Evolutionary conservation across 2,113 vertebrate species (phyloP), one percentile per base, ranked within the genome.

Genomic region (Prionailurus viverrinus): DNA sequence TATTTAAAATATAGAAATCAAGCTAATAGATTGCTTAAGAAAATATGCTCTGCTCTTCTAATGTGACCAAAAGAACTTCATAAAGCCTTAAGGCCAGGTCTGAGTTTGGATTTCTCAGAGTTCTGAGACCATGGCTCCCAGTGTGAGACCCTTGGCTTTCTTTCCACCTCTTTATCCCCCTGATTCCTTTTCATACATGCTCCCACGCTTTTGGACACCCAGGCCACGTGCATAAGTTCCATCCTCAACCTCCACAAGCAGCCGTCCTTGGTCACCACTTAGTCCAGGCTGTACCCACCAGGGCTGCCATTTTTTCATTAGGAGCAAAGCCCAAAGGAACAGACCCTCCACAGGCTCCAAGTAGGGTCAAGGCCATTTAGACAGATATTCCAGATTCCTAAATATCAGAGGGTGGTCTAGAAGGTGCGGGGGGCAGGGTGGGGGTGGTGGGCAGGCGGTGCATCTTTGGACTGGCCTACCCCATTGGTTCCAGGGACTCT

Each of bases 61-160:
- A 27, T 1, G 5, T 18, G 29, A 86, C 76, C 71, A 93, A 85
- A 0, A 97, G 13, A 91, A 85, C 45, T 76, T 53, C 16, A 13
- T 53, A 81, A 88, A 65, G 61, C 12, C 31, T 45, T 79, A 48
- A 79, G 36, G 27, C 9, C 39, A 91, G 4, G 12, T 79, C 14
- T 85, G 21, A 81, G 23, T 92, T 97, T 71, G 79, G 73, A 89
- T 78, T 76, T 78, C 81, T 91, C 36, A 89, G 81, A 53, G 31
- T 74, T 66, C 39, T 92, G 27, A 63, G 21, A 55, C 39, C 19
- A 36, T 1, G 1, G 10, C 1, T 84, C 39, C 41, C n/a, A 2
- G 18, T 7, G 10, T 27, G 15, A 82, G 39, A 12, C 4, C 51
- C 36, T 88, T n/a, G 74, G n/a, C 18, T 63, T 39, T 63, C 1